These are phyloP conservation scores for Aspidoscelis tigris DNA, from an alignment of 2,113 vertebrate species.

Conservation along the genomic window DNA sequence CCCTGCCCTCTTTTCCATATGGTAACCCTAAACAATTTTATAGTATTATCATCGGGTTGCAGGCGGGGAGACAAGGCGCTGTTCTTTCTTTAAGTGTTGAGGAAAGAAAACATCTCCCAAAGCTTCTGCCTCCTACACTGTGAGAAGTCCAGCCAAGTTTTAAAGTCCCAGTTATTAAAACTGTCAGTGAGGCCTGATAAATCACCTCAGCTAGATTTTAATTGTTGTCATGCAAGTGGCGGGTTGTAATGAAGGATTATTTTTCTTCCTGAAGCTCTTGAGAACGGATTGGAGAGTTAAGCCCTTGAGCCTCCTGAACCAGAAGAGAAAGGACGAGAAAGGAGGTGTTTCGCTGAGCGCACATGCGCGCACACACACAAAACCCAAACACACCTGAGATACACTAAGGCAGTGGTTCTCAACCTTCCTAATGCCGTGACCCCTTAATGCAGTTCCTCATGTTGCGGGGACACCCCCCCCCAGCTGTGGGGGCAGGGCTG, in stretches of 20 bases:
- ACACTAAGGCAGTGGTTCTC: no score
- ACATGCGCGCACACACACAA: conserved; percentile 27
- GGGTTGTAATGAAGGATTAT: conserved; percentile 59
- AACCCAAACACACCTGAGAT: background rate
- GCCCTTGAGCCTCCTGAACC: conserved; percentile 55
- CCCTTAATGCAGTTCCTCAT: no score
- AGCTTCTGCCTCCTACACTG: conserved; percentile 72
- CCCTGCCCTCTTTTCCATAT: no score
- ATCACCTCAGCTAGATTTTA: conserved; percentile 70
- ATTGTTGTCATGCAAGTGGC: conserved; percentile 65
- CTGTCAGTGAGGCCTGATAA: conserved; percentile 75
- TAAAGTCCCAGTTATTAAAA: conserved; percentile 72
- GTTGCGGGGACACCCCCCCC: no score
- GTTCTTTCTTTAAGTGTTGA: conserved; percentile 68
- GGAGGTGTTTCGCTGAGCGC: conserved; percentile 52
- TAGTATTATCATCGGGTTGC: conserved; percentile 32
- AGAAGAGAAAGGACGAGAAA: conserved; percentile 50
- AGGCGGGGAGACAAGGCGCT: conserved; percentile 43
- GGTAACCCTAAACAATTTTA: conserved; percentile 63
- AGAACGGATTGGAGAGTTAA: conserved; percentile 63
- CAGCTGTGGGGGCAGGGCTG: no score
- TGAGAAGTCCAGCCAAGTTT: conserved; percentile 73
- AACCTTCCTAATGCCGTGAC: no score
- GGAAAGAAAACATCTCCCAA: conserved; percentile 26
- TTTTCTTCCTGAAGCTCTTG: conserved; percentile 57